Conservation (phyloP, 2,113 vertebrate genomes). For the Pachycephala philippinensis region DNA sequence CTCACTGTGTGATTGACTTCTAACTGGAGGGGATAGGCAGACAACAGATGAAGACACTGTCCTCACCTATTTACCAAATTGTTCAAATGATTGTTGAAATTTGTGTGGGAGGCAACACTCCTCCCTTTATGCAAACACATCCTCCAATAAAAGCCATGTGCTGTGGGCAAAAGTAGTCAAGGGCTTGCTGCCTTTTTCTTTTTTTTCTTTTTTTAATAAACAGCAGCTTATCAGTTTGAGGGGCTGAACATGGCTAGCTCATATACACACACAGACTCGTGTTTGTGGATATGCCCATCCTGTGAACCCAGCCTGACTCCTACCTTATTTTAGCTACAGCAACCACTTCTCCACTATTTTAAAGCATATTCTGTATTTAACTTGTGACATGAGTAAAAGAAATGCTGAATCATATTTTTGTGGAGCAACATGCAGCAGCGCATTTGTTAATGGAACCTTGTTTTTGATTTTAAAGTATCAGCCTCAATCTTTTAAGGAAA, state of each 20-base stretch:
- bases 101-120: not conserved
- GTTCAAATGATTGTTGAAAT: not conserved
- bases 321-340: not conserved
- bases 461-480: not conserved
- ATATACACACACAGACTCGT: not conserved
- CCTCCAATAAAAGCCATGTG: not conserved
- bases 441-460: not conserved
- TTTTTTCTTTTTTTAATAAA: not conserved
- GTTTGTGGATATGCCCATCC: not conserved
- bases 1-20: not conserved
- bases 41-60: not conserved
- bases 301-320: not conserved
- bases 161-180: not conserved
- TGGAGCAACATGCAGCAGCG: not conserved
- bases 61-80: not conserved
- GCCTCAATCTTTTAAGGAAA: not conserved
- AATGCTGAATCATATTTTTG: not conserved
- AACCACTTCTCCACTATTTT: not conserved
- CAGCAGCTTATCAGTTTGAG: not conserved
- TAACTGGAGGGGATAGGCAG: not conserved
- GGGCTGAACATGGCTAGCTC: not conserved
- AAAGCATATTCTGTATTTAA: not conserved
- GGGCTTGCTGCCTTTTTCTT: not conserved
- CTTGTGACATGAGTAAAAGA: not conserved
- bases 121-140: not conserved